phyloP scores from a whole-genome alignment of 2,888 invertebrate species.

The Athalia circularis region DNA sequence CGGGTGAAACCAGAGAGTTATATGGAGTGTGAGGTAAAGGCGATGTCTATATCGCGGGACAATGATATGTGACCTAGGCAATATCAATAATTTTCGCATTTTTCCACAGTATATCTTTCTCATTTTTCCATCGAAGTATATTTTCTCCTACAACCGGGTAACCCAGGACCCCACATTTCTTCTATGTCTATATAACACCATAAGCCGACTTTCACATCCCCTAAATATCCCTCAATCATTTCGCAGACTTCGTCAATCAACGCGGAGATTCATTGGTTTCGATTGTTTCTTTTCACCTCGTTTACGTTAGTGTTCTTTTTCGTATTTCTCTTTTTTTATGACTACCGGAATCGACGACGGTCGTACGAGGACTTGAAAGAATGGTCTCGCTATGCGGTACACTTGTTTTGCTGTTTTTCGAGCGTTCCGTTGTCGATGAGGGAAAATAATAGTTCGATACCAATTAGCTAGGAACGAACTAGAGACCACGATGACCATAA shows the following conservation, averaged over 20 bases:
- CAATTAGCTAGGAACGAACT: constrained; percentile 71
- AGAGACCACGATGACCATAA: constrained; percentile 62
- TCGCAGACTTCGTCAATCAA: too few species aligned
- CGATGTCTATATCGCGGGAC: constrained; percentile 72
- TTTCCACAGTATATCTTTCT: constrained; percentile 72
- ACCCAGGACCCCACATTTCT: background rate
- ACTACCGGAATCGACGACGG: too few species aligned
- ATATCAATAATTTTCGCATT: constrained; percentile 74
- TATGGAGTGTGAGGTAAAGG: constrained; percentile 64
- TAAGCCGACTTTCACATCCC: too few species aligned
- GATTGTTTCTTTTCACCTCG: too few species aligned
- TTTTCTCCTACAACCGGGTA: constrained; percentile 49
- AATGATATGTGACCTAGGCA: constrained; percentile 73
- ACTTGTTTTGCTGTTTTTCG: constrained; percentile 55
- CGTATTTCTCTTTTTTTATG: too few species aligned
- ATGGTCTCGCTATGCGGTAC: constrained; percentile 42
- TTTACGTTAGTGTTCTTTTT: too few species aligned
- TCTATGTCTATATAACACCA: too few species aligned
- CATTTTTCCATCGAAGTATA: constrained; percentile 68
- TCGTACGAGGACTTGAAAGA: background rate
- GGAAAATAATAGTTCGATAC: constrained; percentile 73
- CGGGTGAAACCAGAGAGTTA: constrained; percentile 61
- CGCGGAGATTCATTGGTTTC: too few species aligned
- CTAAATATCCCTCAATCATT: too few species aligned
- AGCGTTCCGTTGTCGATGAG: constrained; percentile 64